Evolutionary conservation across 2,888 invertebrate species (phyloP).

Genomic region (Drosophila affinis): DNA sequence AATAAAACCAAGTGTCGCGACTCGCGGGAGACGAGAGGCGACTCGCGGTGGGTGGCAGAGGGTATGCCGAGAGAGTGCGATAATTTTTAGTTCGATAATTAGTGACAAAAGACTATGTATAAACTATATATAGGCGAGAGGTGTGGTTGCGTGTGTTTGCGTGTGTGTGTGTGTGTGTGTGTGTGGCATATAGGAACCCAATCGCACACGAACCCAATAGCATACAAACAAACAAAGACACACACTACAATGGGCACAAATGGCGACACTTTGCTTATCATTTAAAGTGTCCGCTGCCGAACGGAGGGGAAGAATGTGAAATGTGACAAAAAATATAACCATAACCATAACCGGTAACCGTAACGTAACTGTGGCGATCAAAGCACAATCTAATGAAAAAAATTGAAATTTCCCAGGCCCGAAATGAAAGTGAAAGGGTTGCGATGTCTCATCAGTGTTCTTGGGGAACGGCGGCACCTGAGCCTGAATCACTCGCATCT

Average conservation of each 20-base stretch:
- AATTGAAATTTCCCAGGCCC: conserved; percentile 24
- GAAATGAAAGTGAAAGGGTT: background rate
- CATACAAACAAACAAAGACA: conserved; percentile 1
- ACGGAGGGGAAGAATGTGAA: conserved; percentile 17
- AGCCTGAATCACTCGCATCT: background rate
- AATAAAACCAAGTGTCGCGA: conserved; percentile 8
- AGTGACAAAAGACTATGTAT: conserved; percentile 38
- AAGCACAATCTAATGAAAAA: conserved; percentile 40
- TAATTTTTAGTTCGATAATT: conserved; percentile 63
- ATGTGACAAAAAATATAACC: conserved; percentile 25
- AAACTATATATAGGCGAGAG: too few species aligned
- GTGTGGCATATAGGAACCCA: conserved; percentile 17
- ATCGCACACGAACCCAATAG: conserved; percentile 6
- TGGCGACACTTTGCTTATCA: conserved; percentile 72
- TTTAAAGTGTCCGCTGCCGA: conserved; percentile 65
- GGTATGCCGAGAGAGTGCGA: conserved; percentile 20
- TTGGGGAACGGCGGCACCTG: conserved; percentile 15
- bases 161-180: background rate
- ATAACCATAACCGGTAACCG: conserved; percentile 20
- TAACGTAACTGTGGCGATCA: conserved; percentile 8
- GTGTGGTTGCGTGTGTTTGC: too few species aligned
- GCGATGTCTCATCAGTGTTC: background rate
- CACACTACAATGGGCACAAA: conserved; percentile 34
- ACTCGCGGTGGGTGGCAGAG: background rate
- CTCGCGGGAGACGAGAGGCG: background rate